Base-by-base conservation (phyloP, 1,140 invertebrate species). In the Drosophila mojavensis region DNA sequence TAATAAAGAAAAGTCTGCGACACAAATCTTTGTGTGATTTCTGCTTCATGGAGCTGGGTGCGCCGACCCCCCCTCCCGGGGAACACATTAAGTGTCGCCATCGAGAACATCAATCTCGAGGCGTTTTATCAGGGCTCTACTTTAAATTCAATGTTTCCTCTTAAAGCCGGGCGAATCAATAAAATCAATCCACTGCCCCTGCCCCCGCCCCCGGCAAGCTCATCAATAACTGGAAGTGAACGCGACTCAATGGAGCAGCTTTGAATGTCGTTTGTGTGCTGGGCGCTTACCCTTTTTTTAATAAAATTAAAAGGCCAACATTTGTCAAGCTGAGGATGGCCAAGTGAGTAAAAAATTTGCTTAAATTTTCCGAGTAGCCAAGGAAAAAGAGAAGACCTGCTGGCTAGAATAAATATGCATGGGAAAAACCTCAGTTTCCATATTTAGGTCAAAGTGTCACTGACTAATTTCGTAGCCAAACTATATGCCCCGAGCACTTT, bases 11-110 rank as follows among this genome's bases (percentile, higher is more conserved):
- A 79, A 86, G 68, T 86, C 56, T 61, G 39, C 30, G 24, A 83
- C 77, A 83, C 84, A 89, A 72, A 81, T 84, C 77, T 84, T 84
- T 88, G 80, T 83, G 83, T 89, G 83, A 88, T 88, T 88, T 88
- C 72, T 84, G 84, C 83, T 83, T 88, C 61, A 88, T 45, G 74
- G 72, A 61, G 63, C 59, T 79, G 71, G 61, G 17, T 76, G 55
- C 39, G 13, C n/a, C 41, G 17, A 17, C 17, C 17, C 17, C 17
- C 17, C 1, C 17, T 17, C 17, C 17, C 17, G 17, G 17, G 17
- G 17, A 11, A 6, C n/a, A 59, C 73, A 72, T 75, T 75, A 71
- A 71, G 67, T 75, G 73, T 59, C 68, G 69, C 69, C 69, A 72
- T 33, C 66, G 66, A 50, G 78, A 66, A 74, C 84, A 88, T 88